Evolutionary conservation across 2,113 vertebrate genomes (phyloP).

Genomic region (Tricholaema leucomelas): DNA sequence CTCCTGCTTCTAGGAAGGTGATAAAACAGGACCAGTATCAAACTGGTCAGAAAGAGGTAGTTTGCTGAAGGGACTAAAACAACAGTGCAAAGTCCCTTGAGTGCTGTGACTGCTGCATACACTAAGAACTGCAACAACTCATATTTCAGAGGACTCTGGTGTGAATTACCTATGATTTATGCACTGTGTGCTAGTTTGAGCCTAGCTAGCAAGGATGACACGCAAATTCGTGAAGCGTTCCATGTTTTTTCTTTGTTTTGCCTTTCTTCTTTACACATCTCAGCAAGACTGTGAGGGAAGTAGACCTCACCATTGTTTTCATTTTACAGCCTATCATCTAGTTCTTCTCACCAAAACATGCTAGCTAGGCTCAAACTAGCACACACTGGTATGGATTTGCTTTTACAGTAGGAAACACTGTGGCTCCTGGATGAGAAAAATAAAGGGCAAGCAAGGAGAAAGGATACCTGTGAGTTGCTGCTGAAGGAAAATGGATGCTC

Average conservation of each 20-base stretch:
- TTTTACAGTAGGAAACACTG: not conserved
- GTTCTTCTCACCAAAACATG: no score
- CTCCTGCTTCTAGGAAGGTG: not conserved
- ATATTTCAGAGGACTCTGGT: not conserved
- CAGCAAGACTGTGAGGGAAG: no score
- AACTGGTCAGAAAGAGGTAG: not conserved
- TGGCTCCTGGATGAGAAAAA: not conserved
- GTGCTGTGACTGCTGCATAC: not conserved
- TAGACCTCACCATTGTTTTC: no score
- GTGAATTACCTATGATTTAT: not conserved
- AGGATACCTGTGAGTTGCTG: not conserved
- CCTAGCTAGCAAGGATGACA: slow-evolving; percentile 63
- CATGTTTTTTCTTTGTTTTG: no score
- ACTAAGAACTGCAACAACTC: not conserved
- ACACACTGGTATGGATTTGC: not conserved
- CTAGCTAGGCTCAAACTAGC: no score
- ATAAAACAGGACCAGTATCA: not conserved
- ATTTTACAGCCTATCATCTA: no score
- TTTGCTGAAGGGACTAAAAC: not conserved
- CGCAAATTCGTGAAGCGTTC: slow-evolving; percentile 62
- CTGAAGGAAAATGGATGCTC: not conserved
- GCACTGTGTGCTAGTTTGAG: no score
- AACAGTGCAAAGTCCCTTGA: not conserved
- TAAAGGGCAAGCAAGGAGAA: not conserved
- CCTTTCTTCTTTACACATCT: no score